Conservation (phyloP, 2,888 invertebrate species). For the Druceiella hillmani region DNA sequence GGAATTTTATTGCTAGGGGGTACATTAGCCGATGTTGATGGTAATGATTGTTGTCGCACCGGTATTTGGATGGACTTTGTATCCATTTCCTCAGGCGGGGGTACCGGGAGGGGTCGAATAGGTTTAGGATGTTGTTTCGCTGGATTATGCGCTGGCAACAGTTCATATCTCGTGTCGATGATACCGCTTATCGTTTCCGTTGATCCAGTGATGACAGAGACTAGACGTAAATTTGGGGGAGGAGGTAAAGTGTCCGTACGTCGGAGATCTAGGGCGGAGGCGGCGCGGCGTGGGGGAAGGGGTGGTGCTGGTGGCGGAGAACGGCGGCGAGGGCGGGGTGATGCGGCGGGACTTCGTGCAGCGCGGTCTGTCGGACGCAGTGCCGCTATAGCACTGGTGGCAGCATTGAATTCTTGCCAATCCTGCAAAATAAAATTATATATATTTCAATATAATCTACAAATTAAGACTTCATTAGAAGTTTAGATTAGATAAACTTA, state of each 20-base stretch:
- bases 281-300: slow-evolving; percentile 27
- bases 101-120: neutral
- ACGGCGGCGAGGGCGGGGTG: slow-evolving; percentile 48
- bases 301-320: slow-evolving; percentile 26
- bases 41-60: slow-evolving; percentile 41
- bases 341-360: slow-evolving; percentile 52
- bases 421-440: too few species aligned
- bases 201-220: slow-evolving; percentile 59
- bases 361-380: slow-evolving; percentile 35
- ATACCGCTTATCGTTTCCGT: slow-evolving; percentile 69
- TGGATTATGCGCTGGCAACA: slow-evolving; percentile 16
- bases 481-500: neutral
- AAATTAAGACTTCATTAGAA: neutral
- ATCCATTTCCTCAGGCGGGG: neutral
- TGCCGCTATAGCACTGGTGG: slow-evolving; percentile 56
- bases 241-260: slow-evolving; percentile 31
- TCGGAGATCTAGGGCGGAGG: slow-evolving; percentile 22
- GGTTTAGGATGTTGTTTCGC: too few species aligned
- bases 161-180: slow-evolving; percentile 59
- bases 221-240: too few species aligned
- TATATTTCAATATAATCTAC: neutral
- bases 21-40: slow-evolving; percentile 37
- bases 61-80: too few species aligned
- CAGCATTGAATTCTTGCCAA: slow-evolving; percentile 59
- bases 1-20: slow-evolving; percentile 38